Conservation (phyloP, 2,888 invertebrate genomes). For the Limnephilus lunatus region DNA sequence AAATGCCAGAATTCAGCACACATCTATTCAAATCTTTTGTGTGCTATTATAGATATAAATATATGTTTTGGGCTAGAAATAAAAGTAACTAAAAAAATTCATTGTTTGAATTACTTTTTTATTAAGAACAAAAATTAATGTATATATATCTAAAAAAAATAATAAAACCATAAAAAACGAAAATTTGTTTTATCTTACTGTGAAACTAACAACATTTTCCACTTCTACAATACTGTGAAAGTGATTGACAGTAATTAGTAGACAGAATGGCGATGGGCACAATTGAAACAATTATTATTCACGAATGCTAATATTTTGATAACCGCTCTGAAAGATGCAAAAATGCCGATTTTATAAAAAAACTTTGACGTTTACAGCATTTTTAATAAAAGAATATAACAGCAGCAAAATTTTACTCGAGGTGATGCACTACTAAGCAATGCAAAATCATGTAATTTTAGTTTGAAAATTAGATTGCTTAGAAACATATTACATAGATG, state of each 20-base stretch:
- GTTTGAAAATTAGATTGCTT: too few species aligned
- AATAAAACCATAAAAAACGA: background rate
- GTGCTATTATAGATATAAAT: background rate
- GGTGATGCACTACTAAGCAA: too few species aligned
- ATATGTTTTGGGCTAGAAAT: background rate
- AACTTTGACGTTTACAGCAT: too few species aligned
- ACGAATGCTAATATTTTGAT: too few species aligned
- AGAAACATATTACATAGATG: too few species aligned
- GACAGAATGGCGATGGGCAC: background rate
- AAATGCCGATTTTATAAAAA: too few species aligned
- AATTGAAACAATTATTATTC: background rate
- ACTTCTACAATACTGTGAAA: background rate
- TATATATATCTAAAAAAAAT: constrained; percentile 18
- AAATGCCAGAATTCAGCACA: background rate
- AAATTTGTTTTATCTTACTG: background rate
- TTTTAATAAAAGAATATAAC: too few species aligned
- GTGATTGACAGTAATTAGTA: background rate
- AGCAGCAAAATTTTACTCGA: too few species aligned
- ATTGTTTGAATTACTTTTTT: constrained; percentile 23
- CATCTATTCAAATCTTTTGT: background rate
- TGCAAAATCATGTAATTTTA: too few species aligned
- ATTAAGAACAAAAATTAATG: constrained; percentile 4
- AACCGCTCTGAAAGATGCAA: too few species aligned
- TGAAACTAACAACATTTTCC: background rate
- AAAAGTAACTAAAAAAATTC: background rate